Evolutionary conservation across 2,888 invertebrate species (phyloP).

Genomic region (Plebejus anna): DNA sequence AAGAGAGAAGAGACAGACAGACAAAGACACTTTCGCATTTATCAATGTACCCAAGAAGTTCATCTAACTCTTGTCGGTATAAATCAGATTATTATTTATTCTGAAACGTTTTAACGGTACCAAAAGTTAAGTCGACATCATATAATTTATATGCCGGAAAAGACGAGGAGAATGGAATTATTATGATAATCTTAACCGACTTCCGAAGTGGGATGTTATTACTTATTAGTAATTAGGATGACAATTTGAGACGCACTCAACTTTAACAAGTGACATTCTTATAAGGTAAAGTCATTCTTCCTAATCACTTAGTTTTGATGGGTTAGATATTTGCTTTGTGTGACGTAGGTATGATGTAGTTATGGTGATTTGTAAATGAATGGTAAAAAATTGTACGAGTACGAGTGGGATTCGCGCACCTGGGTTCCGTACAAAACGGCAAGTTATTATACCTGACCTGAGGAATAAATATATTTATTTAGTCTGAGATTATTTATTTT

Average conservation of each 20-base stretch:
- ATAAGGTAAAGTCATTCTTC: conserved; percentile 10
- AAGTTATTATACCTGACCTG: not conserved
- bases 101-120: no score
- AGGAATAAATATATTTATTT: no score
- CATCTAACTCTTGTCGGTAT: no score
- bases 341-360: not conserved
- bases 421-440: not conserved
- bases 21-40: no score
- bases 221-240: not conserved
- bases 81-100: no score
- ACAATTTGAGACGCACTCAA: conserved; percentile 2
- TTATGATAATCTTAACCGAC: not conserved
- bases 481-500: no score
- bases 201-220: not conserved
- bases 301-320: not conserved
- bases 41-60: no score
- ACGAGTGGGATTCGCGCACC: not conserved
- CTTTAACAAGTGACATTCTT: not conserved
- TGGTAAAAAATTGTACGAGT: not conserved
- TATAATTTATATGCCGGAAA: conserved; percentile 14
- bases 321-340: not conserved
- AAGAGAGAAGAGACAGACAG: no score
- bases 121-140: not conserved
- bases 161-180: not conserved
- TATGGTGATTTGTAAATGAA: not conserved